Evolutionary conservation across 1,140 invertebrate genomes (phyloP).

Genomic region (Bombyx mori): ASM3026992v2 NC_085129.1:2167501-2168000

Average conservation of each 20-base stretch:
- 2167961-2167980: conserved; percentile 31
- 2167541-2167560: conserved; percentile 53
- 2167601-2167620: conserved; percentile 45
- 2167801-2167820: conserved; percentile 48
- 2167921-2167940: conserved; percentile 1
- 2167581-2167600: conserved; percentile 56
- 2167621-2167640: conserved; percentile 64
- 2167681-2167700: conserved; percentile 66
- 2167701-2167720: conserved; percentile 68
- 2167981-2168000: conserved; percentile 31
- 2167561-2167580: conserved; percentile 40
- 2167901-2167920: conserved; percentile 14
- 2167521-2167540: conserved; percentile 59
- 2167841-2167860: conserved; percentile 55
- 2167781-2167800: conserved; percentile 65
- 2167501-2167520: conserved; percentile 55
- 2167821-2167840: conserved; percentile 55
- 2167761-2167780: conserved; percentile 67
- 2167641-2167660: conserved; percentile 57
- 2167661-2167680: conserved; percentile 67
- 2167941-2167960: conserved; percentile 4
- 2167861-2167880: conserved; percentile 40
- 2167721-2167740: conserved; percentile 70
- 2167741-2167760: conserved; percentile 68
- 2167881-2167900: conserved; percentile 8